Conservation (phyloP, 2,797 vertebrate species). For the Champsocephalus esox region DNA sequence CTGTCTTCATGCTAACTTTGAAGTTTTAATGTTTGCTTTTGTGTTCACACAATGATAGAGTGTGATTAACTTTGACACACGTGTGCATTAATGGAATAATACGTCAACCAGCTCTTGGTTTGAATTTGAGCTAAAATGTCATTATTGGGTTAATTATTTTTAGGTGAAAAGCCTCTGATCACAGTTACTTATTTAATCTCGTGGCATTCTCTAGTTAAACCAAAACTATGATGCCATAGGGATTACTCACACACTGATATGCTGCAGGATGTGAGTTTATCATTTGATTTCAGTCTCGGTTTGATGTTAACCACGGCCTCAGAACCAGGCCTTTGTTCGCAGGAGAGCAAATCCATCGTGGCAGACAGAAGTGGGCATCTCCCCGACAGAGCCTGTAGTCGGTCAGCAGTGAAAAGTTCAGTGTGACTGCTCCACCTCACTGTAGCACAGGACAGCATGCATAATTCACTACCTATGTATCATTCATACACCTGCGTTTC, state of each 20-base stretch:
- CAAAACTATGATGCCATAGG: not conserved
- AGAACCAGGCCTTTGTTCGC: slow-evolving; percentile 9
- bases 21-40: not conserved
- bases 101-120: not conserved
- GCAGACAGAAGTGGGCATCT: slow-evolving; percentile 42
- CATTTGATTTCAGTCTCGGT: slow-evolving; percentile 6
- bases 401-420: slow-evolving; percentile 65
- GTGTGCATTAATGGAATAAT: not conserved
- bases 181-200: not conserved
- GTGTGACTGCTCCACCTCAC: slow-evolving; percentile 57
- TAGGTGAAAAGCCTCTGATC: not conserved
- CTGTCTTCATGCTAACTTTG: not conserved
- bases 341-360: slow-evolving; percentile 35
- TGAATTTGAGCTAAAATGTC: not conserved
- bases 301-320: slow-evolving; percentile 29
- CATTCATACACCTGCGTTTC: slow-evolving; percentile 60
- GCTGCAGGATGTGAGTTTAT: slow-evolving; percentile 1
- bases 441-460: slow-evolving; percentile 59
- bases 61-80: not conserved
- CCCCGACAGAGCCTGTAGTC: slow-evolving; percentile 35
- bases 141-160: not conserved
- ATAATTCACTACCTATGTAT: slow-evolving; percentile 77
- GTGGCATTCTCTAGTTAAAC: not conserved
- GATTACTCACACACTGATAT: not conserved
- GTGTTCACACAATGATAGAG: not conserved